Conservation (phyloP, 2,797 vertebrate species). For the Lacerta agilis region DNA sequence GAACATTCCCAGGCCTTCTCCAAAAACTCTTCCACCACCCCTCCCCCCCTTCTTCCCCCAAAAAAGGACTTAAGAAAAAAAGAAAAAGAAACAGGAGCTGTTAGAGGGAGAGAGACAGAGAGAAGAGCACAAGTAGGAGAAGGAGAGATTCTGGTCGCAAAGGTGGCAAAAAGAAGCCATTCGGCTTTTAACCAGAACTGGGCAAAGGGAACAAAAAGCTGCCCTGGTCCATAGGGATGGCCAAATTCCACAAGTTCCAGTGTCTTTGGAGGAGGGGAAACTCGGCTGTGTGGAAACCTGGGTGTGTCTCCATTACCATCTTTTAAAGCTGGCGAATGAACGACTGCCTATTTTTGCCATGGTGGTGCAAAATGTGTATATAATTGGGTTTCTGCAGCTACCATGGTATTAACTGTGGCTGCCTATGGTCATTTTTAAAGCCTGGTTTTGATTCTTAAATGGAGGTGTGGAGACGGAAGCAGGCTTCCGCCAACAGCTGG, state of each 20-base stretch:
- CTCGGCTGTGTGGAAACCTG: constrained; percentile 27
- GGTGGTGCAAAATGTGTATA: not conserved
- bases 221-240: constrained; percentile 66
- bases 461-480: not conserved
- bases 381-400: not conserved
- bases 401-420: not conserved
- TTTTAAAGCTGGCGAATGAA: not conserved
- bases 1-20: constrained; percentile 72
- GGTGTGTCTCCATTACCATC: constrained; percentile 48
- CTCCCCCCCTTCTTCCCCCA: constrained; percentile 8
- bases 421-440: not conserved
- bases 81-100: constrained; percentile 63
- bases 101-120: constrained; percentile 62
- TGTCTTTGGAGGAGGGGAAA: constrained; percentile 57
- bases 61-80: constrained; percentile 55
- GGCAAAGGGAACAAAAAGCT: constrained; percentile 68
- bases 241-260: constrained; percentile 82
- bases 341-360: not conserved
- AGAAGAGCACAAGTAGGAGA: not conserved
- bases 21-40: not conserved
- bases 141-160: constrained; percentile 54
- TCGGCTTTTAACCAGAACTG: constrained; percentile 48
- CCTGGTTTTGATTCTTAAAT: not conserved
- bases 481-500: not conserved
- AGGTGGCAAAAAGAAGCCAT: constrained; percentile 60